These are phyloP conservation scores for Labeo catla DNA, from an alignment of 2,113 vertebrate species.

Conservation along the genomic window DNA sequence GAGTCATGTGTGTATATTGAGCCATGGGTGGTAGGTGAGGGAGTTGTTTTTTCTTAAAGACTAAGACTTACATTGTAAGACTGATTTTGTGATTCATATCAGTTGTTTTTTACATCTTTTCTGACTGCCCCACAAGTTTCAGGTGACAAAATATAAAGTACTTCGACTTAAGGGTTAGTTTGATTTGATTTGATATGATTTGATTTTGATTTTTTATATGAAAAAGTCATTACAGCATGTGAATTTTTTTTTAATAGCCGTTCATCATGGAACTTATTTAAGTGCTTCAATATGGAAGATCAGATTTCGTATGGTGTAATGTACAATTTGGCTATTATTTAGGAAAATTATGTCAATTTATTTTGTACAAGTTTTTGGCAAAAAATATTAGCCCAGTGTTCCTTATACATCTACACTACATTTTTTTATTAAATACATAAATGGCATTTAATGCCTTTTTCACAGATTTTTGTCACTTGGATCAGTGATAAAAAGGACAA, in stretches of 20 bases:
- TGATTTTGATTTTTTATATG: background rate
- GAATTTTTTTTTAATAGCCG: background rate
- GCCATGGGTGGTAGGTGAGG: slow-evolving; percentile 6
- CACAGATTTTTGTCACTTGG: background rate
- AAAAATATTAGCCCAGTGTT: background rate
- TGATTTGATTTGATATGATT: background rate
- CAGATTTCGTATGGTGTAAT: background rate
- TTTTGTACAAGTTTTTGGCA: slow-evolving; percentile 31
- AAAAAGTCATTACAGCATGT: background rate
- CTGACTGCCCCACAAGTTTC: background rate
- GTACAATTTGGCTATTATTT: slow-evolving; percentile 17
- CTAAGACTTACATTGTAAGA: background rate
- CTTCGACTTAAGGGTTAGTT: background rate
- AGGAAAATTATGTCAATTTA: slow-evolving; percentile 15
- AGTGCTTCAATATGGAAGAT: slow-evolving; percentile 39
- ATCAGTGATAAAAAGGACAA: background rate
- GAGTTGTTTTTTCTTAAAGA: slow-evolving; percentile 1
- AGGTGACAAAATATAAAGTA: background rate
- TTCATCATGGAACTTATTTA: slow-evolving; percentile 36
- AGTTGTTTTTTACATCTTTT: background rate
- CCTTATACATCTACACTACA: background rate
- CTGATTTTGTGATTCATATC: background rate
- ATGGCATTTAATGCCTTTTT: background rate
- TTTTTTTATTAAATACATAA: background rate
- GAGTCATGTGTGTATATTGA: slow-evolving; percentile 10